These are phyloP conservation scores for Drosophila bifasciata DNA, from an alignment of 1,140 invertebrate genomes.

Conservation along the genomic window DNA sequence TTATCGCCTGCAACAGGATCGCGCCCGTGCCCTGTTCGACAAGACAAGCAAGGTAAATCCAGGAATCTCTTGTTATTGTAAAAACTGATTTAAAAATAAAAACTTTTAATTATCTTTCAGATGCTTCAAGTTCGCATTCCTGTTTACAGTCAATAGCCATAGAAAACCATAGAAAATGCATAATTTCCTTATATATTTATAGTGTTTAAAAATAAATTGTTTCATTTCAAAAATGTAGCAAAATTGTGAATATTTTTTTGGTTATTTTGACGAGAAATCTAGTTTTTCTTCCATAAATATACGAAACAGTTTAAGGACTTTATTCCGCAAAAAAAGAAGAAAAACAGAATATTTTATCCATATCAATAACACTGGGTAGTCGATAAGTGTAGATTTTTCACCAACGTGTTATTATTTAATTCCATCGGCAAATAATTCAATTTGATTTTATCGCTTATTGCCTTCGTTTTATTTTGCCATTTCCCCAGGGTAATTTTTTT, in stretches of 20 bases:
- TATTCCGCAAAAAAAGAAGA: no score
- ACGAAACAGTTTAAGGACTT: no score
- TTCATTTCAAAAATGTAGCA: background rate
- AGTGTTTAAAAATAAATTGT: slow-evolving; percentile 4
- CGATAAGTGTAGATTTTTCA: no score
- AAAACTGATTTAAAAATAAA: background rate
- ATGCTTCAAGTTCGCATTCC: slow-evolving; percentile 80
- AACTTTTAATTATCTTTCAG: slow-evolving; percentile 43
- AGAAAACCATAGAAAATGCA: background rate
- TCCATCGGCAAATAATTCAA: no score
- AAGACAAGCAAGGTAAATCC: slow-evolving; percentile 75
- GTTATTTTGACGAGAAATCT: background rate
- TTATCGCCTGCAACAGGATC: slow-evolving; percentile 86
- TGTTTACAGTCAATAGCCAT: slow-evolving; percentile 29
- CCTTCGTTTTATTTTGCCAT: no score
- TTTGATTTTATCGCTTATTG: no score
- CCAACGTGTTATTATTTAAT: no score
- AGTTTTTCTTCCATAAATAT: background rate
- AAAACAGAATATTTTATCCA: background rate
- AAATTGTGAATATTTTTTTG: background rate
- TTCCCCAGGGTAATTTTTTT: no score
- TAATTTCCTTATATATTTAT: background rate
- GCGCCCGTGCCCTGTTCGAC: slow-evolving; percentile 87
- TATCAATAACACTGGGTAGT: no score
- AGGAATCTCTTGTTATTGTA: background rate